These are phyloP conservation scores for Medauroidea extradentata DNA, from an alignment of 1,140 invertebrate genomes.

Conservation along the genomic window DNA sequence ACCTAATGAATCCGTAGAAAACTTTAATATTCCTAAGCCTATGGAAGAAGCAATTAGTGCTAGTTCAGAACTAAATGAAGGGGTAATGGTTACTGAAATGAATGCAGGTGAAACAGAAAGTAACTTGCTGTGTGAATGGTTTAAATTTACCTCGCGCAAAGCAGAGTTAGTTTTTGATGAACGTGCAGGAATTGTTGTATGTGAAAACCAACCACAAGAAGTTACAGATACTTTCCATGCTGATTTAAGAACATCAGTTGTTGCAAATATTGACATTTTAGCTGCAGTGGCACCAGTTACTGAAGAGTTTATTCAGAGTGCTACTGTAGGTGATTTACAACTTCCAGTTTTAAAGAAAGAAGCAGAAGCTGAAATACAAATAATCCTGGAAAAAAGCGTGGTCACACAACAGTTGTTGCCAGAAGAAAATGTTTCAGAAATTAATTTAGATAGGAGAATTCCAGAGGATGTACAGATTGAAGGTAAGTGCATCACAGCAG, in stretches of 20 bases:
- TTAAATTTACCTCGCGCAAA: conserved; percentile 2
- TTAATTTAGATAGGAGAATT: not conserved
- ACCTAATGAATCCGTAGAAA: conserved; percentile 3
- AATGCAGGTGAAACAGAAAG: conserved; percentile 5
- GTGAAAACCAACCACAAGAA: conserved; percentile 19
- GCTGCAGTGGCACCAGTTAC: conserved; percentile 14
- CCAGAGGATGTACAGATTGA: not conserved
- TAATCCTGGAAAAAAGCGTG: not conserved
- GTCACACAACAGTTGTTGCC: conserved; percentile 8
- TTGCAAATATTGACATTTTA: conserved; percentile 11
- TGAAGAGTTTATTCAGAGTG: conserved; percentile 9
- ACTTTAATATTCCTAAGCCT: not conserved
- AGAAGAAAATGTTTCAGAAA: not conserved
- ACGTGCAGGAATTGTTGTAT: conserved; percentile 12
- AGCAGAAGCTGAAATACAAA: conserved; percentile 1
- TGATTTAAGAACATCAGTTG: conserved; percentile 13
- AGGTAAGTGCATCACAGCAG: not conserved
- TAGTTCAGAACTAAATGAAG: conserved; percentile 10
- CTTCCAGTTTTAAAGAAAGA: not conserved
- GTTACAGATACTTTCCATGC: conserved; percentile 13
- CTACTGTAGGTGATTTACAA: conserved; percentile 9
- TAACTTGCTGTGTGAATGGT: not conserved
- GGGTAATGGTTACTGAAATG: conserved; percentile 3
- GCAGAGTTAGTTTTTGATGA: conserved; percentile 13
- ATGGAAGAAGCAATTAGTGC: not conserved